phyloP scores from a whole-genome alignment of 2,888 invertebrate genomes.

The Lucinisca nassula region DNA sequence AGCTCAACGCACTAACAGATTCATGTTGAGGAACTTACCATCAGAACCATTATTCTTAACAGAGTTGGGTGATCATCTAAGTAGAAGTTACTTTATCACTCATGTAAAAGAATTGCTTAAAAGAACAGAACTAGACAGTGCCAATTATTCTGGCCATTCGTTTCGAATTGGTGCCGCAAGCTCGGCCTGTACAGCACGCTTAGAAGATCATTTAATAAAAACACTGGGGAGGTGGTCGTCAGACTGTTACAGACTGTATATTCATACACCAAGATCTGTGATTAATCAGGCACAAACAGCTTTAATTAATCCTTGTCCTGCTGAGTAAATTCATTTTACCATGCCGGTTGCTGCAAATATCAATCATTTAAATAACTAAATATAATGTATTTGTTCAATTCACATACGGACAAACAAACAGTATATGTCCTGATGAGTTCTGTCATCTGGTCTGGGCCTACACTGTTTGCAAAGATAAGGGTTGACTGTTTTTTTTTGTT shows the following conservation, averaged over 20 bases:
- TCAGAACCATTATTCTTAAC: not conserved
- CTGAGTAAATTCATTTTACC: no score
- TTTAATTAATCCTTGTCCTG: no score
- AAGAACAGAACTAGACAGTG: not conserved
- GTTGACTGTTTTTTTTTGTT: no score
- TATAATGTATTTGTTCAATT: no score
- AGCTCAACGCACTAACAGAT: not conserved
- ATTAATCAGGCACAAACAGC: not conserved
- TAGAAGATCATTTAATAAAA: not conserved
- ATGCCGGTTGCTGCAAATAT: no score
- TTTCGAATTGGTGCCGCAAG: not conserved
- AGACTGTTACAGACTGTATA: no score
- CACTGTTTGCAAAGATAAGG: no score
- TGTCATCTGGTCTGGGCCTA: no score
- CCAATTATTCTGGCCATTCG: not conserved
- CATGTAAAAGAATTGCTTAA: not conserved
- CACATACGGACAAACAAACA: no score
- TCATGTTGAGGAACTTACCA: not conserved
- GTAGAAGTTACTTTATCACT: not conserved
- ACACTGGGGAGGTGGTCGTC: not conserved
- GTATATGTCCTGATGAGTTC: no score
- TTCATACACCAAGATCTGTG: not conserved
- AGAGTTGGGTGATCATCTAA: not conserved
- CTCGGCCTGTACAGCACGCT: not conserved
- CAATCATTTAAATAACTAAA: no score